Base-by-base conservation (phyloP, 2,113 vertebrate genomes). In the Enhydra lutris region DNA sequence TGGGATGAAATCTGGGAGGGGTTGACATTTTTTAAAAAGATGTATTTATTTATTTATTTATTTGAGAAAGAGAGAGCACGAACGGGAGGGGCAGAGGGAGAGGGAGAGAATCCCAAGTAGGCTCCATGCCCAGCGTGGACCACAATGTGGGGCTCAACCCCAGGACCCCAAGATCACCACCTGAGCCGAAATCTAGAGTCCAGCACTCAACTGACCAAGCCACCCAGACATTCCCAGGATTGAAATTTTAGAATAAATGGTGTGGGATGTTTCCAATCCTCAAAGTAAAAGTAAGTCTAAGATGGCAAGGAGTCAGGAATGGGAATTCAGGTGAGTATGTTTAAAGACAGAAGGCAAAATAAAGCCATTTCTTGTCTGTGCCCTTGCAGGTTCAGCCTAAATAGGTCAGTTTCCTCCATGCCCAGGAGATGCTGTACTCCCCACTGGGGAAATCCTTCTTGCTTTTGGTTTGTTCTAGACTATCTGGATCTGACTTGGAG, bases 251-350 rank as follows among this genome's bases (percentile, higher is more conserved):
- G 69, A 31, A 42, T 9, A 80, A 85, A 89, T 73, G 52, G 23
- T 36, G 59, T 59, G 24, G n/a, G 57, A 73, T 10, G 1, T n/a
- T 81, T 93, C 78, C 15, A 84, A 42, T 34, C 36, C 36, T 65
- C 74, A 94, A 92, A 93, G 52, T 39, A 78, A 93, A 96, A 83
- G 81, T 84, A 87, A 94, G n/a, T 50, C 57, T 39, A 69, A 85
- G 84, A 92, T 95, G 74, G 76, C 26, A 63, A 67, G 45, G 36
- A 80, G 23, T 80, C 80, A 50, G 45, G 80, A 91, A 84, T 52
- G 50, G 63, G 83, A 94, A 88, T 69, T 87, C 74, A 96, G 80
- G 61, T 82, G 42, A 96, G 63, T 74, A 50, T 76, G n/a, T 92
- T 87, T 87, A 47, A 92, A 94, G 23, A 61, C 36, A 86, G 59